phyloP scores from a whole-genome alignment of 2,888 invertebrate genomes.

The Cerceris ruficornis region DNA sequence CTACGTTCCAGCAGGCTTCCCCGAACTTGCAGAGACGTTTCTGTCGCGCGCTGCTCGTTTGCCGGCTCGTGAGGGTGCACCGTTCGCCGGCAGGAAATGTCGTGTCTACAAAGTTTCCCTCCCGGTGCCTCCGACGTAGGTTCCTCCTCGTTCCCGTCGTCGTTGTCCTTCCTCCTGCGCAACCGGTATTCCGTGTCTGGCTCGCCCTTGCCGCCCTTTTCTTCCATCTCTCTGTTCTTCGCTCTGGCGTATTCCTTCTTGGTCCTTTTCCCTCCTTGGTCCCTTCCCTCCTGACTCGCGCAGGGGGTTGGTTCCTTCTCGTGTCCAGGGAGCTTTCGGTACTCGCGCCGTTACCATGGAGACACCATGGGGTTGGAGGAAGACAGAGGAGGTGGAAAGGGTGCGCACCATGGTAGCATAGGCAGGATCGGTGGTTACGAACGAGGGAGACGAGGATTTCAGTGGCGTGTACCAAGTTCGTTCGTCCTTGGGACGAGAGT shows the following conservation, averaged over 20 bases:
- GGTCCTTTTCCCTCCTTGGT: conserved; percentile 39
- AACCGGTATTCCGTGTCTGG: conserved; percentile 11
- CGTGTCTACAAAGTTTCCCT: conserved; percentile 75
- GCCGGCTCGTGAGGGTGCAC: conserved; percentile 44
- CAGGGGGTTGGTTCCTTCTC: conserved; percentile 42
- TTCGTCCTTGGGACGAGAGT: conserved; percentile 12
- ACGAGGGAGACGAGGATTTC: conserved; percentile 27
- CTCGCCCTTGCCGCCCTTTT: conserved; percentile 10
- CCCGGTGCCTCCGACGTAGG: conserved; percentile 40
- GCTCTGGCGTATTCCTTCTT: conserved; percentile 16
- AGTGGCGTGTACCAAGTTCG: conserved; percentile 52
- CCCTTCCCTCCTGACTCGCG: conserved; percentile 4
- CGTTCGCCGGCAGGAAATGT: conserved; percentile 73
- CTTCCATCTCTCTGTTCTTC: neutral
- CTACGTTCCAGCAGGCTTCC: conserved; percentile 24
- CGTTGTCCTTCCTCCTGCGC: conserved; percentile 34
- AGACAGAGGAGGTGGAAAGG: conserved; percentile 8
- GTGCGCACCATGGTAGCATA: neutral
- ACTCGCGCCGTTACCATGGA: conserved; percentile 63
- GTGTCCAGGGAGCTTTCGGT: conserved; percentile 56
- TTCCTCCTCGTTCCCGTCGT: conserved; percentile 27
- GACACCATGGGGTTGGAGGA: conserved; percentile 52
- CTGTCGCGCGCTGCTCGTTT: conserved; percentile 31
- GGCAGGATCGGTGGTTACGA: conserved; percentile 1
- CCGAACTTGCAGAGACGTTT: conserved; percentile 49